Evolutionary conservation across 2,888 invertebrate species (phyloP), one percentile per base, ranked within the genome.

Genomic region (Agrotis exclamationis): DNA sequence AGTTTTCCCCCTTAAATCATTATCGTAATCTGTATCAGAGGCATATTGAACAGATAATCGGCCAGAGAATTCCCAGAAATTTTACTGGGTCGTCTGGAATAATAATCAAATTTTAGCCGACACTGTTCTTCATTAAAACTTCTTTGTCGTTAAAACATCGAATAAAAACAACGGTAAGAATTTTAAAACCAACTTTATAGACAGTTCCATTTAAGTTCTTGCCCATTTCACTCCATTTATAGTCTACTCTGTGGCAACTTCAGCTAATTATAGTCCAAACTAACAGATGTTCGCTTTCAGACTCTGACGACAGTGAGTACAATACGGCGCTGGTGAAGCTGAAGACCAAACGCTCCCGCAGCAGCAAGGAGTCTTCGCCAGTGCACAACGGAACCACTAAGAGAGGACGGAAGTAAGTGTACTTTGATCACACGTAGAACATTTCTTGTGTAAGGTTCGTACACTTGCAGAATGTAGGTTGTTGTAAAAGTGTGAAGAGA

Each of bases 221-320:
- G 9, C 1, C 53, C 18, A 24, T 53, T 53, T 24, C n/a, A 56
- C 72, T 79, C 81, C 80, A 80, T 76, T 79, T 73, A 45, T 63
- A 11, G 9, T 33, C 47, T 53, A 57, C 39, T 66, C 76, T 48
- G 70, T 75, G 53, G 9, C 50, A 39, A n/a, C 4, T n/a, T 16
- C 7, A 16, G 20, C 0, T 6, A 33, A 16, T 13, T 6, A 22
- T 5, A 24, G 18, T n/a, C 6, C 1, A 20, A 4, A 72, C 47
- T 80, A 69, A 80, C 28, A 0, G 33, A 2, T 11, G 0, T 3
- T 45, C 48, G 18, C 50, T 84, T 82, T 44, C 89, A 95, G 95
- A 96, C 58, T 95, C 96, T 0, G 95, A 96, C 28, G 96, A 96
- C 87, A 95, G 96, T 70, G 96, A 96, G 28, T 93, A 94, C 78